Evolutionary conservation across 1,140 invertebrate species (phyloP), one percentile per base, ranked within the genome.

Genomic region (Pseudomyrmex dendroicus): DNA sequence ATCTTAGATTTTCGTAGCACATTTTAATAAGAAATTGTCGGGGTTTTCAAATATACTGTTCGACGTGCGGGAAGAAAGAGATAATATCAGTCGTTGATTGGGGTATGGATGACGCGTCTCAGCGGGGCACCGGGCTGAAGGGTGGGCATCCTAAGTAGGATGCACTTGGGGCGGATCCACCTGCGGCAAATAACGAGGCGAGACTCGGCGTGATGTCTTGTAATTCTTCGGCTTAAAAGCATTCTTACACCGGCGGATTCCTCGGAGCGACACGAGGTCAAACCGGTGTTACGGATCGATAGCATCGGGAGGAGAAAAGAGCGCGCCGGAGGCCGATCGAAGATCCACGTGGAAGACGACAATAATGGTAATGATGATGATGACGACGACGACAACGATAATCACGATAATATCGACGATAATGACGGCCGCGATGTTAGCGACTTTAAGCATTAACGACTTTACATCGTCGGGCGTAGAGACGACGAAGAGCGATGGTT

Each of bases 261-360:
- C 57, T 52, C 59, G 46, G 59, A 82, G 57, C 70, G 57, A 82
- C 48, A 82, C 78, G 78, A 62, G 78, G 78, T 73, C 78, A 73
- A 82, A 82, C 67, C 56, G 57, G 59, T 52, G 48, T 82, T 82
- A 74, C 57, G 68, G 68, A 82, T 82, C 78, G 70, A 82, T 82
- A 73, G 2, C n/a, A 17, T 35, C 48, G 54, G 7, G 52, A 73
- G 22, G 46, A 17, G 50, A 52, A n/a, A 64, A 48, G 48, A 73
- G 35, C 72, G 54, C 13, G 67, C 15, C 15, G 46, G 20, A 5
- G 57, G 25, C 13, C 57, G 35, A 74, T 35, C 46, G 17, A 82
- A 73, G 35, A 73, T 35, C 17, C 20, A 73, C 50, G 61, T 56
- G 72, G 25, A 64, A 63, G 25, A 54, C 12, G 73, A 83, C 25